phyloP scores from a whole-genome alignment of 2,797 vertebrate species.

The Thunnus albacares region DNA sequence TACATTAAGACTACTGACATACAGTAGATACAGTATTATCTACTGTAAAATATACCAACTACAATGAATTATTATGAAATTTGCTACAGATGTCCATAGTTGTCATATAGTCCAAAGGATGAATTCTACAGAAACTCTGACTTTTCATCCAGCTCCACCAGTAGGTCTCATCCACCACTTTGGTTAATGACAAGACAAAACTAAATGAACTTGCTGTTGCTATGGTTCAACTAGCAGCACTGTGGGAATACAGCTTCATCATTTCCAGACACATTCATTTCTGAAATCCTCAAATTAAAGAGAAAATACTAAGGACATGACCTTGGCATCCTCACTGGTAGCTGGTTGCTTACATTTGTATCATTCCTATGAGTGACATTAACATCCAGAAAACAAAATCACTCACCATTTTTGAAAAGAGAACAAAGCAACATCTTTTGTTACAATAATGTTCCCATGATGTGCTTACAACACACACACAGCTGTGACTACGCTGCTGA shows the following conservation, averaged over 20 bases:
- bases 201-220: not conserved
- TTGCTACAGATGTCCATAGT: too few relatives aligned
- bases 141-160: too few relatives aligned
- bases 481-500: not conserved
- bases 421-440: not conserved
- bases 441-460: not conserved
- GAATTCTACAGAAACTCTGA: too few relatives aligned
- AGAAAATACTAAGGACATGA: too few relatives aligned
- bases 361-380: not conserved
- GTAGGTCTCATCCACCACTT: too few relatives aligned
- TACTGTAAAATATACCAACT: not conserved
- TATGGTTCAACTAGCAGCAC: not conserved
- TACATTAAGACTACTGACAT: not conserved
- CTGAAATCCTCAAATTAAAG: not conserved
- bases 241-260: not conserved
- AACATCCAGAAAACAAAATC: not conserved
- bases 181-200: not conserved
- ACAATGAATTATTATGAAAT: not conserved
- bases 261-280: not conserved
- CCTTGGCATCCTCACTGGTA: not conserved
- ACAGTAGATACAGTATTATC: not conserved
- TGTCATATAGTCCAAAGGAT: too few relatives aligned
- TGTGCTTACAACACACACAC: too few relatives aligned
- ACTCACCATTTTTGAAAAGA: not conserved
- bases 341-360: not conserved